Conservation (phyloP, 2,888 invertebrate species). For the Gryllus longicercus region DNA sequence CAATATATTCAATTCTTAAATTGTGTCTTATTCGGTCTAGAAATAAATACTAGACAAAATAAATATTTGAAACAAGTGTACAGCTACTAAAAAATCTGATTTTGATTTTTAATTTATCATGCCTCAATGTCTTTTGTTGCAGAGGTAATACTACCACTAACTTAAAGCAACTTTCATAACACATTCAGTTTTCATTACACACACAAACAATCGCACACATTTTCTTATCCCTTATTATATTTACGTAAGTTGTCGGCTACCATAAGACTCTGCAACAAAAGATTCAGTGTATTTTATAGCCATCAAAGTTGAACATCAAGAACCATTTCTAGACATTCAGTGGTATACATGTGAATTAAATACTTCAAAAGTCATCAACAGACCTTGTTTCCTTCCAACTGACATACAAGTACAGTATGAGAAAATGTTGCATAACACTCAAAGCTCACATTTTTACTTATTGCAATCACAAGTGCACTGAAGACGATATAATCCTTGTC, state of each 20-base stretch:
- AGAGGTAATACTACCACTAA: too few relatives aligned
- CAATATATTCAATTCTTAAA: background rate
- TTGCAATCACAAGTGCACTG: slow-evolving; percentile 17
- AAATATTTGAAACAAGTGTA: too few relatives aligned
- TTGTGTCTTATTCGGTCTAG: too few relatives aligned
- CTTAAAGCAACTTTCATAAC: too few relatives aligned
- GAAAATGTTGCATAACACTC: slow-evolving; percentile 17
- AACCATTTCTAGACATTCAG: slow-evolving; percentile 1
- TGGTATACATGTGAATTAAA: slow-evolving; percentile 17
- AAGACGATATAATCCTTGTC: background rate
- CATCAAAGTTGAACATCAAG: background rate
- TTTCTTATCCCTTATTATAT: too few relatives aligned
- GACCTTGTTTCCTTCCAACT: background rate
- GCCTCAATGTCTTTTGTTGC: too few relatives aligned
- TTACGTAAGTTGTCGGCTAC: background rate
- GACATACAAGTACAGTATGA: background rate
- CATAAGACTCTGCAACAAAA: background rate
- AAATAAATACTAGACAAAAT: too few relatives aligned
- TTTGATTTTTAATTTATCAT: too few relatives aligned
- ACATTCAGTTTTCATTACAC: too few relatives aligned
- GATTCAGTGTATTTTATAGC: background rate
- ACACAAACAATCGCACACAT: too few relatives aligned
- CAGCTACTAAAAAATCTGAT: too few relatives aligned
- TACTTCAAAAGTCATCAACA: background rate
- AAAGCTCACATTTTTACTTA: slow-evolving; percentile 1